These are phyloP conservation scores for Sigmodon hispidus DNA, from an alignment of 2,113 vertebrate species.

Conservation along the genomic window DNA sequence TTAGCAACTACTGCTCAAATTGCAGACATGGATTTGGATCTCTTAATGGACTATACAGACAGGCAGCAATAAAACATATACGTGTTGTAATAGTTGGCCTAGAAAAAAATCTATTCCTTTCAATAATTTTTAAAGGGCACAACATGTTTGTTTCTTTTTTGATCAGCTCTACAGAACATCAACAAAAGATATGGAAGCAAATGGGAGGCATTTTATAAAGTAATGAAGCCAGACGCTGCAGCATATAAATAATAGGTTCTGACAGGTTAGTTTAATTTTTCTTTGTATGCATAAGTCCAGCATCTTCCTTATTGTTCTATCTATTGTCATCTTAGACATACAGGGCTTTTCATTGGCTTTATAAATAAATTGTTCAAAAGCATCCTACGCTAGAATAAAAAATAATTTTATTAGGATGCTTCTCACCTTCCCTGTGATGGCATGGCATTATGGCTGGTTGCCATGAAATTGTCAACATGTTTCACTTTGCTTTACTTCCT, in stretches of 20 bases:
- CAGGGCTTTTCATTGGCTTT: slow-evolving; percentile 51
- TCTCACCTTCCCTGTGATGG: background rate
- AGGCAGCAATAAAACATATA: background rate
- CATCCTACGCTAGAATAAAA: slow-evolving; percentile 56
- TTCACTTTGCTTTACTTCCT: slow-evolving; percentile 14
- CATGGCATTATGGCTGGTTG: background rate
- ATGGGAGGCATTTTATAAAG: slow-evolving; percentile 51
- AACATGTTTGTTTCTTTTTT: background rate
- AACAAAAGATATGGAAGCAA: slow-evolving; percentile 31
- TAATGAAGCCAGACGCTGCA: slow-evolving; percentile 38
- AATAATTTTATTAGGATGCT: slow-evolving; percentile 56
- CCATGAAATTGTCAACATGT: slow-evolving; percentile 42
- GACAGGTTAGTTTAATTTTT: slow-evolving; percentile 81
- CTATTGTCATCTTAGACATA: slow-evolving; percentile 69
- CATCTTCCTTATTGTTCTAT: slow-evolving; percentile 74
- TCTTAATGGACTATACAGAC: background rate
- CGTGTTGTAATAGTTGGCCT: background rate
- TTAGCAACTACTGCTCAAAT: background rate
- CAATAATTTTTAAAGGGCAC: background rate
- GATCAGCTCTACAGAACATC: slow-evolving; percentile 20
- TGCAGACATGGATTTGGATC: background rate
- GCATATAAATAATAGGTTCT: slow-evolving; percentile 76
- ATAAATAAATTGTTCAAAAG: slow-evolving; percentile 74
- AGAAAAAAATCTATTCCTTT: background rate
- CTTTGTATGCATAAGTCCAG: slow-evolving; percentile 73